Conservation (phyloP, 2,888 invertebrate genomes). For the Willowsia nigromaculata region DNA sequence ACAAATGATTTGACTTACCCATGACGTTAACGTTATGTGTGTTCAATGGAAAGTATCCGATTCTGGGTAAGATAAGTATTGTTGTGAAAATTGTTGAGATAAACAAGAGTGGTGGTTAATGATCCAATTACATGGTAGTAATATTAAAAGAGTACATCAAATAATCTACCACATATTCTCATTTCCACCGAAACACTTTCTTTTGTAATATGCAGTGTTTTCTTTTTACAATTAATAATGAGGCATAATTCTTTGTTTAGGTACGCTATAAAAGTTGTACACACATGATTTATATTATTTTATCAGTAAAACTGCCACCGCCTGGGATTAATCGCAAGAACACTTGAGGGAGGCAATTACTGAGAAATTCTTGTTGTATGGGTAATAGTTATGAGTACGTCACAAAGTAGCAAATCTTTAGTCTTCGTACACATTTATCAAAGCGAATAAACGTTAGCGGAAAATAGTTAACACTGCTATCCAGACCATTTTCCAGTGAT, state of each 20-base stretch:
- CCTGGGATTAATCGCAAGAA: neutral
- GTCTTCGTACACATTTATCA: no score
- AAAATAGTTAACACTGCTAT: no score
- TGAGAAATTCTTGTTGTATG: neutral
- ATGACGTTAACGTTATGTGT: no score
- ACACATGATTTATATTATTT: neutral
- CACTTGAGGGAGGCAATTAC: neutral
- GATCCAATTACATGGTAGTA: neutral
- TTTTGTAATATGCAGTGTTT: neutral
- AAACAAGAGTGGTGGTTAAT: neutral
- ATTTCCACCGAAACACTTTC: conserved; percentile 3
- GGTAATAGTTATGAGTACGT: no score
- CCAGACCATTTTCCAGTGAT: no score
- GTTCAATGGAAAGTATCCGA: neutral
- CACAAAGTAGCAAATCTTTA: no score
- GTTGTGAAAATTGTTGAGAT: neutral
- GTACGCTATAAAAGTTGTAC: neutral
- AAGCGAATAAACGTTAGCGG: no score
- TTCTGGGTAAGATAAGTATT: neutral
- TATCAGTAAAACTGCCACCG: neutral
- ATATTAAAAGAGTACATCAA: neutral
- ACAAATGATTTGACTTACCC: conserved; percentile 4
- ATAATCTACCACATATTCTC: neutral
- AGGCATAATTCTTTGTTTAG: neutral
- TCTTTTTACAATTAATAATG: neutral